Percentiles rank a stretch among this genome's conserved stretches.
Evolutionary conservation across 2,888 invertebrate species (phyloP).

Genomic region (Bimastos eiseni): DNA sequence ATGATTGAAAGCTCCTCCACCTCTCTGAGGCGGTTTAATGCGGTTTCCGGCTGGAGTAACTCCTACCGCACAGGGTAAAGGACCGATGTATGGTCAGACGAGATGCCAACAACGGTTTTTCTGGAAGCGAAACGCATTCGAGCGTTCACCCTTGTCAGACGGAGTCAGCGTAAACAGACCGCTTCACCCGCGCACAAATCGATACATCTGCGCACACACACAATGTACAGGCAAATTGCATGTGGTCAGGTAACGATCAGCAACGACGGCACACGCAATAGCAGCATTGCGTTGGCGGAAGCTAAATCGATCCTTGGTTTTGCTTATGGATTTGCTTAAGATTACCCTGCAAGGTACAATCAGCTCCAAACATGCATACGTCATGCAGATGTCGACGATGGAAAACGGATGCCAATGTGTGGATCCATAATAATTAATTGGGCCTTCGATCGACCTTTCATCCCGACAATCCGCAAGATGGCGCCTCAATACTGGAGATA

Average conservation of each 20-base stretch:
- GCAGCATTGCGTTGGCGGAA: neutral
- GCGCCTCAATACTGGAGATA: neutral
- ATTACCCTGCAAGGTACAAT: neutral
- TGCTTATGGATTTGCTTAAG: neutral
- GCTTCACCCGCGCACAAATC: slow-evolving; percentile 6
- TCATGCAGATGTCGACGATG: neutral
- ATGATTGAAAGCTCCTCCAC: slow-evolving; percentile 8
- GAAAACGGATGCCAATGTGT: neutral
- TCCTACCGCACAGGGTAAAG: neutral
- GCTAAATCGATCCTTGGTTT: neutral
- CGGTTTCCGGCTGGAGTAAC: neutral
- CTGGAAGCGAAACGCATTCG: slow-evolving; percentile 13
- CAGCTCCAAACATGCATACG: neutral
- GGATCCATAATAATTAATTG: neutral
- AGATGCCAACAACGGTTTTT: neutral
- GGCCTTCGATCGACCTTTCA: neutral
- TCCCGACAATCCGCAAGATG: neutral
- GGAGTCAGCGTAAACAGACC: slow-evolving; percentile 2
- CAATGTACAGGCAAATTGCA: neutral
- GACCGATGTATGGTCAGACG: neutral
- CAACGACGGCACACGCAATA: neutral
- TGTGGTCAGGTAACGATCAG: neutral
- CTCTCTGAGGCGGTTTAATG: neutral
- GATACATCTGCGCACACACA: neutral
- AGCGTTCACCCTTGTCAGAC: neutral